Base-by-base conservation (phyloP, 2,113 vertebrate genomes). In the Rhea americana region DNA sequence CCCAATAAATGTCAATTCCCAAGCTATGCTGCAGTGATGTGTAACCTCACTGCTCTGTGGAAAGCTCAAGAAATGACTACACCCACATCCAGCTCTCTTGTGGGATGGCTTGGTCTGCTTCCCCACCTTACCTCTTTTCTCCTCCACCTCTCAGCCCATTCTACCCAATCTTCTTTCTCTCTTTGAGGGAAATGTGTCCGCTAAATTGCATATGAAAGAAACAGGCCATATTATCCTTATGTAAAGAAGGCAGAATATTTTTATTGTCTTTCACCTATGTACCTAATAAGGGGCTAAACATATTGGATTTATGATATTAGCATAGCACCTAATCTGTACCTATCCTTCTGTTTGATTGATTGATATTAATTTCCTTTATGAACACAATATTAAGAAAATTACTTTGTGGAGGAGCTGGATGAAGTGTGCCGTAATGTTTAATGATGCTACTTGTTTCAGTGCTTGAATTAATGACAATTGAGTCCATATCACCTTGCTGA, bases 321-420 rank as follows among this genome's bases (percentile, higher is more conserved):
- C 28, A 85, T 79, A 91, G 58, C 24, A 59, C 3, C 8, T 85
- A 58, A 93, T 71, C 73, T 83, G 55, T 21, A 35, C 82, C 18
- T 39, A 51, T 35, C 51, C 51, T 67, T 18, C 1, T 50, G 18
- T 88, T 91, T 94, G 80, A 87, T 58, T 92, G 80, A 93, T 66
- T 85, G 35, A 59, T 74, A 91, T 21, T 79, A 73, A 94, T 88
- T 96, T 91, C 41, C 55, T 94, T 90, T 85, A 79, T 24, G 66
- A 94, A 80, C 39, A 50, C 11, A 81, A 12, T 76, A 65, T 97
- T 85, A 93, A 92, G 50, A 91, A 95, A 94, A 94, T 67, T 68
- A 82, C 81, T 91, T 77, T 56, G 22, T 79, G 58, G 56, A 94
- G 75, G 28, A 89, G 91, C 48, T 86, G 55, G 62, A 84, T 90